These are phyloP conservation scores for Platalea minor DNA, from an alignment of 2,797 vertebrate genomes.

Conservation along the genomic window DNA sequence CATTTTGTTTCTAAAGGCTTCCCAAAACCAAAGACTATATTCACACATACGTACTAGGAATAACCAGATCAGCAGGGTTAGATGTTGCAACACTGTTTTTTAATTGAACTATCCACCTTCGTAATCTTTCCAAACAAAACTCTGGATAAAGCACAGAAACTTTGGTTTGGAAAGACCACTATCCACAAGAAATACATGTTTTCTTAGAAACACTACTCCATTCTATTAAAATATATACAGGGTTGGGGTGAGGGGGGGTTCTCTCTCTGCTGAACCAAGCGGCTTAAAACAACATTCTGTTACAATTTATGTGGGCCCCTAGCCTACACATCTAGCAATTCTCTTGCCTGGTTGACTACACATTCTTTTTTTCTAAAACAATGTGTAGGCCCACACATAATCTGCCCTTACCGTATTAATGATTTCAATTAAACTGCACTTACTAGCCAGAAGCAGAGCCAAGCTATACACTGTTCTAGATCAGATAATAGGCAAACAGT, in stretches of 20 bases:
- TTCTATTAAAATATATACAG: neutral
- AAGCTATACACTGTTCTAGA: neutral
- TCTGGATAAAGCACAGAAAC: neutral
- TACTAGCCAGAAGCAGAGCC: neutral
- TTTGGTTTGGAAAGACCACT: neutral
- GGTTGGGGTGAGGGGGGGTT: neutral
- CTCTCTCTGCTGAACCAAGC: neutral
- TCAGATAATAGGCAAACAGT: neutral
- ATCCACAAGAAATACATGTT: neutral
- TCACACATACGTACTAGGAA: neutral
- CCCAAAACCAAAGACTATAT: neutral
- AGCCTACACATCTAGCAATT: neutral
- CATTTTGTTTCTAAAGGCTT: neutral
- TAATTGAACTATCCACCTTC: neutral
- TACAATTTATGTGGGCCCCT: neutral
- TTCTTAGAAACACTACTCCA: neutral
- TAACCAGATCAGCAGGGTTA: neutral
- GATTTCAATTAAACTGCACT: neutral
- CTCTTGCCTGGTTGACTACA: neutral
- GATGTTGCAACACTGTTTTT: neutral
- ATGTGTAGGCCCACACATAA: neutral
- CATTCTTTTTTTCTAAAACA: neutral
- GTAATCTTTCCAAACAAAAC: neutral
- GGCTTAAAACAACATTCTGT: constrained; percentile 10
- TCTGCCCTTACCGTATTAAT: neutral